A percentile compares a stretch with the other conserved stretches of the same genome.
Evolutionary conservation across 1,140 invertebrate species (phyloP).

Genomic region (Camponotus pennsylvanicus): DNA sequence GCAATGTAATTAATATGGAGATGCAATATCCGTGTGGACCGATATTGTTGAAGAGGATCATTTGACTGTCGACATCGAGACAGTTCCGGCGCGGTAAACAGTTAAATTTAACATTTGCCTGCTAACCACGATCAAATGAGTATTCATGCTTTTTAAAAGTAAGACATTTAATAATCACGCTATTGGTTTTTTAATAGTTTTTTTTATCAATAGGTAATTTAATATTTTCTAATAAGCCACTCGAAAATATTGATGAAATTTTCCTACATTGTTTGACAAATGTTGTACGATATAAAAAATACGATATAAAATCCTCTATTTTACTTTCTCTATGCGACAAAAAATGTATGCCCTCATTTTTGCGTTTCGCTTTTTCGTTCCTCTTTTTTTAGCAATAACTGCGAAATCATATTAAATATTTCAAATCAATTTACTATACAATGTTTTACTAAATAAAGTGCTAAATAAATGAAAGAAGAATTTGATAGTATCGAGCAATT

Average conservation of each 20-base stretch:
- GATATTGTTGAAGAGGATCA: constrained; percentile 2
- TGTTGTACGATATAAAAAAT: not conserved
- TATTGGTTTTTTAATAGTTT: not conserved
- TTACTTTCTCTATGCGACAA: not conserved
- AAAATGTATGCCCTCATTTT: not conserved
- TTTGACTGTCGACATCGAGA: not conserved
- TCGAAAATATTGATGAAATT: not conserved
- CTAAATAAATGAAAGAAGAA: not conserved
- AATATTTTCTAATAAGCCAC: not conserved
- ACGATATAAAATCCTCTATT: not conserved
- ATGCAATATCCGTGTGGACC: not conserved
- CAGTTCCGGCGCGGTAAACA: not conserved
- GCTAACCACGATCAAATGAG: not conserved
- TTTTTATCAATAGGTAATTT: not conserved
- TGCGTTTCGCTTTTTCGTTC: not conserved
- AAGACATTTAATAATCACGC: not conserved
- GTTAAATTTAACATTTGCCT: constrained; percentile 3
- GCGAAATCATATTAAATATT: constrained; percentile 16
- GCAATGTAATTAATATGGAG: not conserved
- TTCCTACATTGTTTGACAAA: not conserved
- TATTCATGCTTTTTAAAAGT: not conserved
- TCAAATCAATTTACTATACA: not conserved
- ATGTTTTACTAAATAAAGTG: not conserved
- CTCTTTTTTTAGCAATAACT: not conserved
- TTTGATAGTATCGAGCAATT: not conserved